A percentile compares a stretch with the other conserved stretches of the same genome.
Conservation (phyloP, 2,888 invertebrate genomes). For the Neria commutata region DNA sequence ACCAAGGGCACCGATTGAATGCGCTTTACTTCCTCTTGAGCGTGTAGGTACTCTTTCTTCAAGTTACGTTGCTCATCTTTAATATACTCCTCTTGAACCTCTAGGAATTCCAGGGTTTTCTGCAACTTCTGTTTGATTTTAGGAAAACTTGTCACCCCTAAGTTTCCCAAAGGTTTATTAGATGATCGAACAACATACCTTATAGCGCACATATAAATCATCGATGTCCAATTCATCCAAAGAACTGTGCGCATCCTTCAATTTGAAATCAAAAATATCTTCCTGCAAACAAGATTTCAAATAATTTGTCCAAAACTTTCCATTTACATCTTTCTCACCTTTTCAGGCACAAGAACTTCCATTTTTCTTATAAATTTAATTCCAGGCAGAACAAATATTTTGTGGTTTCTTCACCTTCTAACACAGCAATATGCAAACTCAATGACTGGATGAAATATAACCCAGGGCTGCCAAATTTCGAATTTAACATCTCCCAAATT, state of each 20-base stretch:
- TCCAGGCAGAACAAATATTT: no score
- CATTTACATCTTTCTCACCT: constrained; percentile 65
- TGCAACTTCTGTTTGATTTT: constrained; percentile 79
- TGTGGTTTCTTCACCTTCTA: no score
- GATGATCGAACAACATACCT: constrained; percentile 66
- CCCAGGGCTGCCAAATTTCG: no score
- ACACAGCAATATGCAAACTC: no score
- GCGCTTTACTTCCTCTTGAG: constrained; percentile 96
- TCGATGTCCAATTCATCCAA: constrained; percentile 86
- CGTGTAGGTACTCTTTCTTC: constrained; percentile 98
- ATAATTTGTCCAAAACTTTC: neutral
- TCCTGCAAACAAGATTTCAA: constrained; percentile 63
- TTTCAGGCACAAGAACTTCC: constrained; percentile 79
- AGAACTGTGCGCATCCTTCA: constrained; percentile 70
- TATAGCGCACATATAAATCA: constrained; percentile 94
- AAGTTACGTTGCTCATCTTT: constrained; percentile 99
- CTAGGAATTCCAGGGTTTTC: constrained; percentile 93
- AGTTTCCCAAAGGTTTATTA: neutral
- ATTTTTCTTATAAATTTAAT: no score
- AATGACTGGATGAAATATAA: no score
- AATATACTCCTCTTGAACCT: constrained; percentile 99
- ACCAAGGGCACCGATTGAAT: constrained; percentile 99
- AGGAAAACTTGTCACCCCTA: neutral
- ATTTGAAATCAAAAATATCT: constrained; percentile 70
- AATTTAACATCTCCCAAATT: no score